Base-by-base conservation (phyloP, 2,113 vertebrate genomes). In the Albula goreensis region DNA sequence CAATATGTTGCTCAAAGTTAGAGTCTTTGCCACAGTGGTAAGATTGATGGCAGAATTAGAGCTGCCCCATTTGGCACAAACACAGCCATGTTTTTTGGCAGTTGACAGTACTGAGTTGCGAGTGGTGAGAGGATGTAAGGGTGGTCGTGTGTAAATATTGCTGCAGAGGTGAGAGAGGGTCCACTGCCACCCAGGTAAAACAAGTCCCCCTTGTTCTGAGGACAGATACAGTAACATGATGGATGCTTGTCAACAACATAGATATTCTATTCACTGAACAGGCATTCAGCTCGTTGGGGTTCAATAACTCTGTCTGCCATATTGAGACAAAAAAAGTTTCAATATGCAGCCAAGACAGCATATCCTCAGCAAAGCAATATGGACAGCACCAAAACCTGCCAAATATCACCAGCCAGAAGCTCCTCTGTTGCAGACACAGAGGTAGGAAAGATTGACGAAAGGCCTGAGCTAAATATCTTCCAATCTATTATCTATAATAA, bases 31-130 rank as follows among this genome's bases (percentile, higher is more conserved):
- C 10, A 74, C 2, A 74, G 70, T n/a, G 31, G 70, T 74, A 90
- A 86, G 85, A 87, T 78, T 78, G 8, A 53, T 78, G 12, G n/a
- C n/a, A 10, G 56, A 56, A 56, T 17, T 6, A 86, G 52, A 83
- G 5, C 31, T 77, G 22, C 80, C 13, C 84, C 77, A 84, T 87
- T 88, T 91, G 85, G 89, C 89, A 88, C 83, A 51, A 15, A 63
- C 2, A 87, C 41, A 80, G 90, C 79, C 15, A 85, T 31, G 85
- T 87, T 83, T 85, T 92, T 92, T 94, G 90, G 92, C 90, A 92
- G 90, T 53, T 89, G 88, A 91, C 91, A 91, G 92, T 92, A 90
- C 25, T 63, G 56, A 79, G 31, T 15, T 81, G 60, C 79, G 13
- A 49, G 78, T 52, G 50, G 56, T 50, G 22, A 31, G 49, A 31